phyloP scores from a whole-genome alignment of 2,113 vertebrate species.

The Oncorhynchus tshawytscha region DNA sequence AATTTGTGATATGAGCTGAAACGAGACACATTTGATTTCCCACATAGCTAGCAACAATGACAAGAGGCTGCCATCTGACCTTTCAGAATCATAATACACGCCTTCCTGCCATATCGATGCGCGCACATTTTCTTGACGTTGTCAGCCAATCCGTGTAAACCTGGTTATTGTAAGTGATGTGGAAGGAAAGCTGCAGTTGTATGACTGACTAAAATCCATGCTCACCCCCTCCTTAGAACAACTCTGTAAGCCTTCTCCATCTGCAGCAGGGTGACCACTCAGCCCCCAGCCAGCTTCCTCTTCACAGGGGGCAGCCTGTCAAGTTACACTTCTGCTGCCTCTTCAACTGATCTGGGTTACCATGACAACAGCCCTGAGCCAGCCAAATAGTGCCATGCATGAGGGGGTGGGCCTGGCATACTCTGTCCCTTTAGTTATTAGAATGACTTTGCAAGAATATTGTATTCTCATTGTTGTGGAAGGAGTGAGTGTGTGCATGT shows the following conservation, averaged over 20 bases:
- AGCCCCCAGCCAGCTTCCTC: not conserved
- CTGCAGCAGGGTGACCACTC: not conserved
- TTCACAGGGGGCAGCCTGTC: not conserved
- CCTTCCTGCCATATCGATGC: too few species aligned
- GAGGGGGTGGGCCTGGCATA: not conserved
- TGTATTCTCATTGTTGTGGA: conserved; percentile 2
- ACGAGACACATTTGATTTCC: not conserved
- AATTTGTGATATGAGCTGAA: not conserved
- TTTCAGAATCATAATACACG: too few species aligned
- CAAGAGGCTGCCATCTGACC: too few species aligned
- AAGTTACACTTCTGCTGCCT: conserved; percentile 26
- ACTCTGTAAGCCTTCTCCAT: not conserved
- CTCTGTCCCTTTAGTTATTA: not conserved
- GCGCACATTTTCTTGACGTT: too few species aligned
- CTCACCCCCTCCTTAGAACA: not conserved
- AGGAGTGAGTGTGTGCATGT: conserved; percentile 41
- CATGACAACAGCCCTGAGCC: conserved; percentile 16
- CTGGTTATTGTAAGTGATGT: not conserved
- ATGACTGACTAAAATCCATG: not conserved
- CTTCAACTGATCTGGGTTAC: conserved; percentile 22
- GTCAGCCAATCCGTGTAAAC: too few species aligned
- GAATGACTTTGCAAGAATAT: not conserved
- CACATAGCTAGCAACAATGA: too few species aligned
- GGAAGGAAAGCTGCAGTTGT: not conserved
- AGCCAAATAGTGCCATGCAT: conserved; percentile 29